Evolutionary conservation across 2,797 vertebrate species (phyloP), one percentile per base, ranked within the genome.

Genomic region (Cuculus canorus): DNA sequence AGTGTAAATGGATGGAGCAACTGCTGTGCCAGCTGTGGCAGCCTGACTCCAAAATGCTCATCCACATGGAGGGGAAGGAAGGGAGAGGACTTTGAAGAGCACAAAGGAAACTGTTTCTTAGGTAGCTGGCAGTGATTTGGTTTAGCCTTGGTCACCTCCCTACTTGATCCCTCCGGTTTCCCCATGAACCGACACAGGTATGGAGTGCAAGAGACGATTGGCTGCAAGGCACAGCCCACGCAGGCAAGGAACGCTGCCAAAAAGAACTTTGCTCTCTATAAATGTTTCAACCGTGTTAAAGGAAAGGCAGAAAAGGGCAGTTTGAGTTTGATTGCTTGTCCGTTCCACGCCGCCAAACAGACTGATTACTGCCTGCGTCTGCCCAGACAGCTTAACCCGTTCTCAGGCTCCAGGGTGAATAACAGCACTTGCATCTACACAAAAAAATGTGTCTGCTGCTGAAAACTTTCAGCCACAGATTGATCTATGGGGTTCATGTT

Each of bases 11-110:
- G 76, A 71, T 28, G 37, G 66, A 71, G 48, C 81, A 68, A 53
- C 84, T 70, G 78, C 82, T 87, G 96, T 27, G 81, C 53, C 37
- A 57, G 78, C 82, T 89, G 96, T 27, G 77, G 53, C 33, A 57
- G 16, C 66, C 18, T 17, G 33, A 9, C 64, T 80, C 63, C 16
- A 24, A 60, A 64, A 82, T 47, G 32, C 39, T 60, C 63, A 7
- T 61, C 72, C n/a, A 19, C 63, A 59, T 3, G n/a, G n/a, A 86
- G 66, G 41, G 28, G 33, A 78, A 69, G 13, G 64, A 13, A 70
- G 33, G 61, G 50, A 79, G 9, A 16, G 32, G 66, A n/a, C 15
- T 41, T 43, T 1, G 35, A 54, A 2, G 21, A 39, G 27, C 39
- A 9, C 60, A 8, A 32, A 30, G 56, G 48, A 63, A 25, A 33